Base-by-base conservation (phyloP, 92 coral and sea anemone species). In the Diadumene lineata region DNA sequence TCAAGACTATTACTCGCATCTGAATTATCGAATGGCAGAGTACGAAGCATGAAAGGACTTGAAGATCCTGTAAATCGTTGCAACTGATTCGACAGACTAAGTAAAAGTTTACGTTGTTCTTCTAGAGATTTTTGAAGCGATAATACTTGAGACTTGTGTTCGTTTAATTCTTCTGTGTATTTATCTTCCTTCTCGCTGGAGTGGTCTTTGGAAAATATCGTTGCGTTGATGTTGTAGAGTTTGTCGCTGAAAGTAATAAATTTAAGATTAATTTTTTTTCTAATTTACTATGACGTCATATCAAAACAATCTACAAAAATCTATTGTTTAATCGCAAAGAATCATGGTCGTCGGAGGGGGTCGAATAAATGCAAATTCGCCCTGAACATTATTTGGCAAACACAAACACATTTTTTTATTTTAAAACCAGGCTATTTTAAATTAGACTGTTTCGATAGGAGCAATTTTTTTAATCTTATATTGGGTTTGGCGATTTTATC, bases 71-170 rank as follows among this genome's bases (percentile, higher is more conserved):
- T 34, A 34, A 75, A 6, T 15, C 17, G 16, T 34, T 75, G 60
- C 9, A 84, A 64, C 50, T 69, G 89, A 43, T 74, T 68, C 28
- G 50, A 66, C 16, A 84, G 79, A 38, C 66, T 32, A 10, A 32
- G 65, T 21, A 84, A 69, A 34, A 84, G 81, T 23, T 70, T 53
- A 34, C 67, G 56, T 46, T 85, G 90, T 38, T 81, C 85, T 7
- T 70, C 79, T 2, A 85, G 75, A 23, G 79, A 51, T 23, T 70
- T 56, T 66, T 75, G 82, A 23, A 85, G 78, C 18, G 63, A 50
- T 51, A 50, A 34, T 46, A 65, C 51, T 38, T 75, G 82, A 43
- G 31, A 63, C 23, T 66, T 76, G 43, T 85, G 90, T 63, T 76
- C 62, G 32, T 64, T 64, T 11, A 85, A 27, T 55, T 80, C 90